phyloP scores from a whole-genome alignment of 2,113 vertebrate species.

The Eolophus roseicapilla region DNA sequence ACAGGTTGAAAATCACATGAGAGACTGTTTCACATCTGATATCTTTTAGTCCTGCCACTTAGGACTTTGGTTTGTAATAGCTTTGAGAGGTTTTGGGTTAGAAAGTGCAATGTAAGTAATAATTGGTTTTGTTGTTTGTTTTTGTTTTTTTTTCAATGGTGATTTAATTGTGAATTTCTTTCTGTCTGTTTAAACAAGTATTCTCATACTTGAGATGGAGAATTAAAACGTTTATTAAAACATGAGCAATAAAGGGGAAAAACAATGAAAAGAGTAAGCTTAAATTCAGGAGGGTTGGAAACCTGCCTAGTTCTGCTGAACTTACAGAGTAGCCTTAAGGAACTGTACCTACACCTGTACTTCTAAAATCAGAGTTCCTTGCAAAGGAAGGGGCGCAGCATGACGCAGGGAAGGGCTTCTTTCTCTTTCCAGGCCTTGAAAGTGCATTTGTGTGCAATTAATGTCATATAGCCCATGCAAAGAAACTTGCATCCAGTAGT shows the following conservation, averaged over 20 bases:
- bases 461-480: neutral
- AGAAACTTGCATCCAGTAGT: neutral
- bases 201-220: neutral
- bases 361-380: neutral
- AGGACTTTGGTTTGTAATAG: neutral
- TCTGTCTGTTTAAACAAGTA: slow-evolving; percentile 6
- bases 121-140: neutral
- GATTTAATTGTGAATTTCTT: neutral
- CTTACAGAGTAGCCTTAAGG: neutral
- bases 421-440: neutral
- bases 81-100: neutral
- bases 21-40: neutral
- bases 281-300: neutral
- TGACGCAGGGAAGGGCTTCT: neutral
- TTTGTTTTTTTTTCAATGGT: fast-evolving
- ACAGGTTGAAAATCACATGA: neutral
- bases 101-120: neutral
- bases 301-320: neutral
- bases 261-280: neutral
- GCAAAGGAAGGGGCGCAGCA: fast-evolving
- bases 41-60: neutral
- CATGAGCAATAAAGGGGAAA: neutral
- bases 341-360: neutral
- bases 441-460: neutral
- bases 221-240: neutral